Base-by-base conservation (phyloP, 2,888 invertebrate species). In the Mythimna lalbum region DNA sequence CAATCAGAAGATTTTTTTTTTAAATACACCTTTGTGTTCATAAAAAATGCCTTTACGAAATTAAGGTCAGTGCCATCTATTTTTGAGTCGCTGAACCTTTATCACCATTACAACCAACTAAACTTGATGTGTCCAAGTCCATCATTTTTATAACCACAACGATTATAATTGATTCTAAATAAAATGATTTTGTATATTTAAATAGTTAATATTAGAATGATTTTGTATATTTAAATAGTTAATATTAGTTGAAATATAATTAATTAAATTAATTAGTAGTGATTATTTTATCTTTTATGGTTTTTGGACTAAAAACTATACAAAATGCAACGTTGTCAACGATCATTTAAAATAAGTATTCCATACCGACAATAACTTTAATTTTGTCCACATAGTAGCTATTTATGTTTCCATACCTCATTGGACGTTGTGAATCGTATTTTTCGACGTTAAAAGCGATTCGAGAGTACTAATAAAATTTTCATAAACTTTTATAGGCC, bases 401-500 rank as follows among this genome's bases (percentile, higher is more conserved):
- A 21, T 59, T 39, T 59, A 59, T 52, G 36, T 63, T 63, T 52
- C 4, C 19, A 36, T 14, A 63, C 36, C 23, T 63, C 52, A 23
- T 23, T 63, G 57, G 57, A 9, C 64, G 66, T 62, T 56, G 56
- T 49, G 71, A 81, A 80, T 80, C 77, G 81, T 83, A 83, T 84
- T 85, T 86, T 83, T 78, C 76, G 65, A 79, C 82, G 75, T 79
- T 70, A 69, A 81, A 82, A 81, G 76, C 76, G 68, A 83, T 71
- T 69, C 63, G 39, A 57, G 81, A 83, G 83, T 65, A 74, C 69
- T 80, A 86, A 87, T 88, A 89, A 88, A 88, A 87, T 84, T 84
- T 88, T 88, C 88, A 86, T 88, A 88, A 85, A 84, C 69, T 89
- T 89, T 88, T 88, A 89, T 84, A 83, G 81, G 47, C 69, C 77